Percentiles rank a stretch among this genome's conserved stretches.
These are phyloP conservation scores for Heliconius ethilla DNA, from an alignment of 2,888 invertebrate genomes.

Conservation along the genomic window DNA sequence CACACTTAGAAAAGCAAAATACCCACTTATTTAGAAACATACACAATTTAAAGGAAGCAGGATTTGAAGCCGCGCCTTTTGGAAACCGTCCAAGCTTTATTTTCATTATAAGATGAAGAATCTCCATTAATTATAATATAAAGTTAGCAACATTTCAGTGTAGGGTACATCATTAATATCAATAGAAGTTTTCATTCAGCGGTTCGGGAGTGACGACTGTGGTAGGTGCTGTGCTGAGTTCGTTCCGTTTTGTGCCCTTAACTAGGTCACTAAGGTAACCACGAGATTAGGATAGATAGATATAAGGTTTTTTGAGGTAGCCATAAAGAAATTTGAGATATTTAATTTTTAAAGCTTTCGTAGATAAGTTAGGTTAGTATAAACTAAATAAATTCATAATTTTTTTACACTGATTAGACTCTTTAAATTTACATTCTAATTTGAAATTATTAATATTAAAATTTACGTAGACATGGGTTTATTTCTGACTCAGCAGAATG, in stretches of 20 bases:
- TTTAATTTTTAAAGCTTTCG: no score
- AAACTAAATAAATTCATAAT: no score
- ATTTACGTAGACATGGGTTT: no score
- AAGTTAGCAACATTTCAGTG: background rate
- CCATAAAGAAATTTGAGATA: no score
- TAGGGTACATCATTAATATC: slow-evolving; percentile 25
- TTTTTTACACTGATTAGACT: no score
- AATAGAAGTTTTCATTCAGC: slow-evolving; percentile 20
- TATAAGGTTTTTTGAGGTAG: no score
- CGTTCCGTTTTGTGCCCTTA: slow-evolving; percentile 34
- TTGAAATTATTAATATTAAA: no score
- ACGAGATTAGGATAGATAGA: background rate
- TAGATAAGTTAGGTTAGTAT: no score
- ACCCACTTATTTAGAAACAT: background rate
- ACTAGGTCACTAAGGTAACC: slow-evolving; percentile 34
- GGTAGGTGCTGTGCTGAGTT: slow-evolving; percentile 28
- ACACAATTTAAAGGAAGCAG: background rate
- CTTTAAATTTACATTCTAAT: no score
- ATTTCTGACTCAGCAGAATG: no score
- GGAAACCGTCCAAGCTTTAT: background rate
- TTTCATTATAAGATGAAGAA: background rate
- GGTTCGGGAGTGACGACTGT: slow-evolving; percentile 27
- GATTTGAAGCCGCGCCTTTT: background rate
- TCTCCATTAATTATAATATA: background rate
- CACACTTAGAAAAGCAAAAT: background rate